Conservation (phyloP, 2,888 invertebrate genomes). For the Brachylomia viminalis region DNA sequence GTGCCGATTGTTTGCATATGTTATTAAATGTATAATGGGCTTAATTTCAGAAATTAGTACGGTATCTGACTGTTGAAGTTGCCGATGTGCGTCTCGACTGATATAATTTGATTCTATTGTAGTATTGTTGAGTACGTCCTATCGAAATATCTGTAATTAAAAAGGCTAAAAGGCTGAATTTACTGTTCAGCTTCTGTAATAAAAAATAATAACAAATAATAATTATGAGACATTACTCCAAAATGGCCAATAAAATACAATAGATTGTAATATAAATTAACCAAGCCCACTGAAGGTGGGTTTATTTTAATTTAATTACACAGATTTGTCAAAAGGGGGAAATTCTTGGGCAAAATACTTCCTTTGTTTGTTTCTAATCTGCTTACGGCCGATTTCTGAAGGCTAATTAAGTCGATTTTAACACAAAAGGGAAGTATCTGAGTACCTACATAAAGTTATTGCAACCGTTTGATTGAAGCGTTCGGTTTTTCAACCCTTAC, state of each 20-base stretch:
- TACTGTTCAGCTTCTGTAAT: background rate
- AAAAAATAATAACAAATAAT: slow-evolving; percentile 18
- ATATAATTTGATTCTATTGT: background rate
- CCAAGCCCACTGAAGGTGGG: slow-evolving; percentile 40
- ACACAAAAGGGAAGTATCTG: slow-evolving; percentile 50
- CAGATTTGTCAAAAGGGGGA: slow-evolving; percentile 62
- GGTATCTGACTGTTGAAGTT: background rate
- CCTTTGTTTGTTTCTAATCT: slow-evolving; percentile 67
- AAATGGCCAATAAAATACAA: slow-evolving; percentile 53
- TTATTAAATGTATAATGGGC: slow-evolving; percentile 14
- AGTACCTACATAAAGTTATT: slow-evolving; percentile 33
- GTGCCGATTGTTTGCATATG: slow-evolving; percentile 19
- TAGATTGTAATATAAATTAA: slow-evolving; percentile 62
- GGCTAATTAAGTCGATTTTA: slow-evolving; percentile 63
- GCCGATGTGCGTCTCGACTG: background rate
- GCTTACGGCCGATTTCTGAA: slow-evolving; percentile 62
- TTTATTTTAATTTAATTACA: slow-evolving; percentile 69
- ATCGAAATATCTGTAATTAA: background rate
- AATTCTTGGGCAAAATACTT: slow-evolving; percentile 48
- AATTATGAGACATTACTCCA: slow-evolving; percentile 27
- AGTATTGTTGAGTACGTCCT: background rate
- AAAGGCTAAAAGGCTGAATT: no score
- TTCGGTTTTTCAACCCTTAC: slow-evolving; percentile 10
- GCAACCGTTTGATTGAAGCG: slow-evolving; percentile 52
- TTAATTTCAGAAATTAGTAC: slow-evolving; percentile 17